Percentiles rank a stretch among this genome's conserved stretches.
Conservation (phyloP, 2,888 invertebrate genomes). For the Heliconius sara region DNA sequence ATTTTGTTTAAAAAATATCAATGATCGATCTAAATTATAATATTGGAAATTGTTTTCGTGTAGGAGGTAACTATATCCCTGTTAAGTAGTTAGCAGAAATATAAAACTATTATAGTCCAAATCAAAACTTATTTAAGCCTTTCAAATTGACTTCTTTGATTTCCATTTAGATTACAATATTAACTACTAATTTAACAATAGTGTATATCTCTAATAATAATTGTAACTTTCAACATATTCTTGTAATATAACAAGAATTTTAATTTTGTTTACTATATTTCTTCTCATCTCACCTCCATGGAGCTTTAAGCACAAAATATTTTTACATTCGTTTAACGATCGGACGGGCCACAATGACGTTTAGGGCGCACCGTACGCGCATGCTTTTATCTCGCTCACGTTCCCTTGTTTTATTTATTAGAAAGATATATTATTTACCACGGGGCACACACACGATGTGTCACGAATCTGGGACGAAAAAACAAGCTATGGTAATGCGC, state of each 20-base stretch:
- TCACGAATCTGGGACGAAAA: slow-evolving; percentile 80
- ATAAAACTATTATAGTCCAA: background rate
- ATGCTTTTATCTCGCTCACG: slow-evolving; percentile 81
- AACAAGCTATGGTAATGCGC: slow-evolving; percentile 79
- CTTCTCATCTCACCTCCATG: slow-evolving; percentile 43
- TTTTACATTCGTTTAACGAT: slow-evolving; percentile 81
- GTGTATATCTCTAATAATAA: background rate
- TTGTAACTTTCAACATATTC: background rate
- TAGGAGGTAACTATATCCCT: background rate
- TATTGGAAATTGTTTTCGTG: background rate
- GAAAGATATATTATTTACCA: slow-evolving; percentile 84
- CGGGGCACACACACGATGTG: slow-evolving; percentile 80
- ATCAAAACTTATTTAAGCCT: background rate
- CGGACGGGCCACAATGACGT: slow-evolving; percentile 73
- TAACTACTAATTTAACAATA: too few species aligned
- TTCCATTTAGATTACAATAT: background rate
- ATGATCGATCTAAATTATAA: background rate
- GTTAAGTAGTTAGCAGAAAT: background rate
- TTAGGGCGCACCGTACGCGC: slow-evolving; percentile 81
- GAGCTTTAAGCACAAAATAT: slow-evolving; percentile 74
- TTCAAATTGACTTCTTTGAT: too few species aligned
- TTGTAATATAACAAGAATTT: slow-evolving; percentile 41
- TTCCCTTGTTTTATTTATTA: slow-evolving; percentile 84
- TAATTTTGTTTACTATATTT: slow-evolving; percentile 38
- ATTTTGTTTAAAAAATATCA: slow-evolving; percentile 18